Evolutionary conservation across 2,888 invertebrate species (phyloP).

Genomic region (Lamellibrachia satsuma): DNA sequence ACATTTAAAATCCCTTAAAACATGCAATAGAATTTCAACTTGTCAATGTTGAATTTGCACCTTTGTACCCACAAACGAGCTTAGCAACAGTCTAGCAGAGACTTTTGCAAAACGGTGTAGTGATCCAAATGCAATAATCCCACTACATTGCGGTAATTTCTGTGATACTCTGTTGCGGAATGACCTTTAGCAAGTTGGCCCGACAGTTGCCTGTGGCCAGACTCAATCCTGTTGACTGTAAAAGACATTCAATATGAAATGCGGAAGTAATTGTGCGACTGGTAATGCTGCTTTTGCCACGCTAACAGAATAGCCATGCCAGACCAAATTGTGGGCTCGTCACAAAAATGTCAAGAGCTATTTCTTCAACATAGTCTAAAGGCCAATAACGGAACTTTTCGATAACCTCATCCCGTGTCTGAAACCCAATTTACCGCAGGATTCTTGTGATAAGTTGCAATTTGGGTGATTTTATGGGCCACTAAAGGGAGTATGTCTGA

Average conservation of each 20-base stretch:
- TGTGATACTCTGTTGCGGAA: conserved; percentile 3
- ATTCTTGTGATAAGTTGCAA: neutral
- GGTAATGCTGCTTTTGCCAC: conserved; percentile 1
- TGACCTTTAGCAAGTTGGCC: neutral
- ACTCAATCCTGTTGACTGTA: neutral
- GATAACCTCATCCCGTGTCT: neutral
- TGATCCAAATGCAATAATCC: conserved; percentile 13
- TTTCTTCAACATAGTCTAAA: neutral
- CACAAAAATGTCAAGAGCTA: conserved; percentile 5
- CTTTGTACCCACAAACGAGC: neutral
- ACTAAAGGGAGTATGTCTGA: neutral
- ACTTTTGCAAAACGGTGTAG: conserved; percentile 17
- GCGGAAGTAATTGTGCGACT: neutral
- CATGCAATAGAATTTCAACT: neutral
- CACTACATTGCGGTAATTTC: conserved; percentile 13
- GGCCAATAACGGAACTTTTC: neutral
- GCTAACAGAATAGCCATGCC: neutral
- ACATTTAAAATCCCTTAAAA: neutral
- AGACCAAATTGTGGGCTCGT: neutral
- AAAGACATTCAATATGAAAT: neutral
- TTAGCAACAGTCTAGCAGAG: neutral
- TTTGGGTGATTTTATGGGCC: neutral
- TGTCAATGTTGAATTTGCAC: conserved; percentile 1
- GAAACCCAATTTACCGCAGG: neutral
- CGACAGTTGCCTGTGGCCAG: neutral